Base-by-base conservation (phyloP, 2,797 vertebrate species). In the Neomorphus geoffroyi region DNA sequence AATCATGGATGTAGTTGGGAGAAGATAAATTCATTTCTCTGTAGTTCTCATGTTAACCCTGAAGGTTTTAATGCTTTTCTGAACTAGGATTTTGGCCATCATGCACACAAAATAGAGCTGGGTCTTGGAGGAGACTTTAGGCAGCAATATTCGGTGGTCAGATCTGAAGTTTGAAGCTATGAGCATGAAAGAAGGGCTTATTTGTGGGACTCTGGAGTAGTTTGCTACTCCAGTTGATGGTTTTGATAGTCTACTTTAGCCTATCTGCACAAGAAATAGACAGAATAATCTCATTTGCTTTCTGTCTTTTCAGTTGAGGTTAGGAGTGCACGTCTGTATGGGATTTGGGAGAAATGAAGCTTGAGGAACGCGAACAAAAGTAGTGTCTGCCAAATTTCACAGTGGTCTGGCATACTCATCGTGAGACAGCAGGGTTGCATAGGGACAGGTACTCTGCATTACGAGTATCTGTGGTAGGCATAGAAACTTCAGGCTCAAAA, bases 341-440 rank as follows among this genome's bases (percentile, higher is more conserved):
- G 79, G 60, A 28, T 28, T 5, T 13, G 33, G 43, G 61, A 46
- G 69, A 39, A 41, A 6, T 0, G 0, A 22, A 70, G 37, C 66
- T 61, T 6, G 53, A 33, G 57, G 61, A 51, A 26, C 1, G 14
- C 8, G 41, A 51, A 43, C 65, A 46, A 1, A 30, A 46, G 32
- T 3, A 19, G 54, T 1, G 6, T 18, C 43, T 75, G 70, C 69
- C 1, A 8, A 5, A 10, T 32, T 37, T 26, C 66, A 2, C 24
- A 24, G 72, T 57, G 21, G 45, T 4, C 5, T 12, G 14, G 19
- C 21, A 1, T 8, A 1, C 18, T 45, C 15, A 0, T 16, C 10
- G 45, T 32, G 50, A 65, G 58, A 8, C 3, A 4, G 65, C 58
- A 27, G 58, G 46, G 9, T 17, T 6, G 15, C 17, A 8, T 1